These are phyloP conservation scores for Lordiphosa fenestrarum DNA, from an alignment of 2,888 invertebrate genomes.

Conservation along the genomic window DNA sequence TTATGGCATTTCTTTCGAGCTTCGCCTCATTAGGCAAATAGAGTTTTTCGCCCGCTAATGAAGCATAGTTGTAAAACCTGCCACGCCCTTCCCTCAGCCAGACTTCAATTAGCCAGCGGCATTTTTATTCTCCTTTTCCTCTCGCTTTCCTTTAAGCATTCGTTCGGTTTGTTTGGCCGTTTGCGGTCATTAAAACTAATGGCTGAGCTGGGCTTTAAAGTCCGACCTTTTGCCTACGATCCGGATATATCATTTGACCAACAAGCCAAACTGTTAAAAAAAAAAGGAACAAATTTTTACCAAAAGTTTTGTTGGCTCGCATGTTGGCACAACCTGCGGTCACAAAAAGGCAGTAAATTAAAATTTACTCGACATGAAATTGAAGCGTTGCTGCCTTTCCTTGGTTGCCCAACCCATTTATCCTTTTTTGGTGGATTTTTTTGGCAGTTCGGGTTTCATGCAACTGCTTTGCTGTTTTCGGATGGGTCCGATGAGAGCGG, in stretches of 20 bases:
- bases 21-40: conserved; percentile 58
- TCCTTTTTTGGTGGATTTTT: conserved; percentile 7
- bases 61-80: conserved; percentile 60
- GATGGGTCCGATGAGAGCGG: no score
- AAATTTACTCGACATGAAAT: conserved; percentile 70
- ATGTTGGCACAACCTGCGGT: conserved; percentile 60
- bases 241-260: conserved; percentile 58
- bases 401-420: conserved; percentile 4
- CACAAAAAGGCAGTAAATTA: conserved; percentile 73
- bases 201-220: conserved; percentile 40
- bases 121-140: conserved; percentile 23
- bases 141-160: conserved; percentile 19
- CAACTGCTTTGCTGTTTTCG: no score
- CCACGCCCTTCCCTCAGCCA: conserved; percentile 25
- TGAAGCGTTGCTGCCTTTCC: conserved; percentile 39
- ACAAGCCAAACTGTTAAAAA: conserved; percentile 48
- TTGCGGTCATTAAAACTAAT: conserved; percentile 56
- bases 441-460: neutral
- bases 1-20: conserved; percentile 30
- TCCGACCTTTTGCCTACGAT: conserved; percentile 20
- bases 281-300: conserved; percentile 21
- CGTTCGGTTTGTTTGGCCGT: conserved; percentile 20
- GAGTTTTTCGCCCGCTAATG: conserved; percentile 55
- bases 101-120: conserved; percentile 52
- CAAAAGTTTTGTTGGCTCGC: conserved; percentile 47